A percentile compares a stretch with the other conserved stretches of the same genome.
Evolutionary conservation across 2,888 invertebrate genomes (phyloP).

Genomic region (Steinernema scapterisci): DNA sequence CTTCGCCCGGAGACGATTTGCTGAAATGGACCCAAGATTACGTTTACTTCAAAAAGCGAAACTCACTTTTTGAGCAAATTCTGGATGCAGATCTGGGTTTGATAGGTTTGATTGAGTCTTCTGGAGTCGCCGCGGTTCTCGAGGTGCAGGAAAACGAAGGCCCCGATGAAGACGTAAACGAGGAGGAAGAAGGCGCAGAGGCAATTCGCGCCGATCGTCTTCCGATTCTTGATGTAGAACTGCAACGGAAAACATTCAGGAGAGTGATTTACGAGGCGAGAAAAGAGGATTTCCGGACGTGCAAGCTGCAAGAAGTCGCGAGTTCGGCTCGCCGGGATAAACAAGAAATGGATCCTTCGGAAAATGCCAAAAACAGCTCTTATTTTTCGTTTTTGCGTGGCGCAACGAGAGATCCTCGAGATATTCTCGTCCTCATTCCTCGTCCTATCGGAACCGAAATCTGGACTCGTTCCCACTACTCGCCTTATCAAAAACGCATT

Average conservation of each 20-base stretch:
- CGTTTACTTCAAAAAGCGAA: neutral
- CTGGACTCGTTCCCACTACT: no score
- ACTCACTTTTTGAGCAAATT: neutral
- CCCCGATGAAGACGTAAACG: constrained; percentile 59
- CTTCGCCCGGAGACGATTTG: neutral
- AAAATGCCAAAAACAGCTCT: neutral
- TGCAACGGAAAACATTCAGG: neutral
- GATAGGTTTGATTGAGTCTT: constrained; percentile 17
- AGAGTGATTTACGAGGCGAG: neutral
- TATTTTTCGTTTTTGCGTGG: neutral
- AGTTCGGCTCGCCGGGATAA: neutral
- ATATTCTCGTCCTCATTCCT: no score
- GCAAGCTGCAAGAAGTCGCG: neutral
- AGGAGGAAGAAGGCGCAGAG: constrained; percentile 54
- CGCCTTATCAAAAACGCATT: no score
- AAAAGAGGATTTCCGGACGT: neutral
- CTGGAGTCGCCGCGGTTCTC: constrained; percentile 7
- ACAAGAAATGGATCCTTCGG: neutral
- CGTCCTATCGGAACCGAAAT: no score
- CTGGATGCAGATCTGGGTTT: constrained; percentile 21
- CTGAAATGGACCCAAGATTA: neutral
- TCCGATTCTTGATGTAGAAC: constrained; percentile 35
- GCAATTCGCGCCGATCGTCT: constrained; percentile 43
- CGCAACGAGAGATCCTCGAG: no score
- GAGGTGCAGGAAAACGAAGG: constrained; percentile 55